phyloP scores from a whole-genome alignment of 53 echinoderm and acorn worm genomes.

The Stichopus horrens region DNA sequence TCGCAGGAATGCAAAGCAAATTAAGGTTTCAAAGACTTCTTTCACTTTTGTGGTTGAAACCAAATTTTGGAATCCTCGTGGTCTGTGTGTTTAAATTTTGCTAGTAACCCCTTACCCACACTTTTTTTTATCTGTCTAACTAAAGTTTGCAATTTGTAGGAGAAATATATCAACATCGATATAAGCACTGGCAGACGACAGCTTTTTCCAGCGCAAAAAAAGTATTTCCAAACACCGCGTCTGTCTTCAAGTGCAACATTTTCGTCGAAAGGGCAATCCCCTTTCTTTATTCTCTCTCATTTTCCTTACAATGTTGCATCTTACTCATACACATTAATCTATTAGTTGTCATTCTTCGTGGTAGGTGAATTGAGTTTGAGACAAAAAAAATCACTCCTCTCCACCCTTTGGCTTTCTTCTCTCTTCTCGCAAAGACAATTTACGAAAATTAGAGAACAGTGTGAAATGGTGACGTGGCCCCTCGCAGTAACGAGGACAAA shows the following conservation, averaged over 20 bases:
- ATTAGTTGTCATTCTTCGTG: background rate
- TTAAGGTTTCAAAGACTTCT: too few relatives aligned
- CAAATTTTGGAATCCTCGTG: too few relatives aligned
- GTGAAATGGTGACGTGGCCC: background rate
- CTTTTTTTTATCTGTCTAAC: too few relatives aligned
- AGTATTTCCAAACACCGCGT: background rate
- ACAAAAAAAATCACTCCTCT: background rate
- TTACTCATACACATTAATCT: constrained; percentile 1
- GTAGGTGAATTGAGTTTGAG: background rate
- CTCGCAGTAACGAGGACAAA: constrained; percentile 28
- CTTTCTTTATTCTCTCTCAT: background rate
- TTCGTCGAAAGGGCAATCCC: background rate
- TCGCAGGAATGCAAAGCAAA: too few relatives aligned
- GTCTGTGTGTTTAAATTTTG: too few relatives aligned
- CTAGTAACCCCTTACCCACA: too few relatives aligned
- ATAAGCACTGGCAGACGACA: background rate
- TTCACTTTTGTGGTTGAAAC: too few relatives aligned
- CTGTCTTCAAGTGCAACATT: background rate
- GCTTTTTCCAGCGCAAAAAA: background rate
- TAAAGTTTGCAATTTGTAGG: too few relatives aligned
- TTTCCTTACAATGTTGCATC: background rate
- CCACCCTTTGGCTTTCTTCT: background rate
- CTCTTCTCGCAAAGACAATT: background rate
- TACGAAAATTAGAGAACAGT: background rate
- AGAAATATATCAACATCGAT: too few relatives aligned